These are phyloP conservation scores for Plectropomus leopardus DNA, from an alignment of 2,113 vertebrate genomes.

Conservation along the genomic window DNA sequence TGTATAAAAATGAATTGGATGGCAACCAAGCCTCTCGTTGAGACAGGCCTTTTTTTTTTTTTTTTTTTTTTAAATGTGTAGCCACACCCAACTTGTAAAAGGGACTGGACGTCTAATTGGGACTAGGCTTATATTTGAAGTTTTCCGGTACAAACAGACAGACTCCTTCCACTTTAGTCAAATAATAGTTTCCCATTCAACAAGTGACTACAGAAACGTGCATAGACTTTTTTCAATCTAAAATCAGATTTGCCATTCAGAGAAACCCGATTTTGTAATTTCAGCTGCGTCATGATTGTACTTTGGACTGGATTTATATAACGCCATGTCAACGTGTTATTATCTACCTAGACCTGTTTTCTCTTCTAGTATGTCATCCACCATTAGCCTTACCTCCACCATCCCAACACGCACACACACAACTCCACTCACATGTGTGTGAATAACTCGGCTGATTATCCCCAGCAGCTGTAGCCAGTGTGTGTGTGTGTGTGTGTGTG, in stretches of 20 bases:
- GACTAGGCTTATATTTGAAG: too few species aligned
- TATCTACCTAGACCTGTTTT: constrained; percentile 13
- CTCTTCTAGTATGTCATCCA: neutral
- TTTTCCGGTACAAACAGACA: too few species aligned
- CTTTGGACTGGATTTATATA: constrained; percentile 16
- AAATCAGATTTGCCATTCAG: neutral
- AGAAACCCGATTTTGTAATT: neutral
- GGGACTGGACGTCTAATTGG: too few species aligned
- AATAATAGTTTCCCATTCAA: neutral
- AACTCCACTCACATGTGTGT: neutral
- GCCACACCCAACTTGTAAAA: too few species aligned
- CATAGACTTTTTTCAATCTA: neutral
- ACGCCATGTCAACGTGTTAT: neutral
- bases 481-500: constrained; percentile 58
- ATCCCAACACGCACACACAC: neutral
- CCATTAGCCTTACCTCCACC: constrained; percentile 7
- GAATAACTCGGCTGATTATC: constrained; percentile 71
- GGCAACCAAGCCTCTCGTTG: too few species aligned
- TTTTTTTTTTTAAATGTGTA: too few species aligned
- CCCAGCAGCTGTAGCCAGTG: constrained; percentile 70
- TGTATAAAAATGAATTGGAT: too few species aligned
- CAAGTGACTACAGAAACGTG: neutral
- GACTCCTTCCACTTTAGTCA: neutral
- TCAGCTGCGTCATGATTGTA: constrained; percentile 3
- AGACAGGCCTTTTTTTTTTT: too few species aligned